Base-by-base conservation (phyloP, 1,140 invertebrate species). In the Camponotus floridanus region DNA sequence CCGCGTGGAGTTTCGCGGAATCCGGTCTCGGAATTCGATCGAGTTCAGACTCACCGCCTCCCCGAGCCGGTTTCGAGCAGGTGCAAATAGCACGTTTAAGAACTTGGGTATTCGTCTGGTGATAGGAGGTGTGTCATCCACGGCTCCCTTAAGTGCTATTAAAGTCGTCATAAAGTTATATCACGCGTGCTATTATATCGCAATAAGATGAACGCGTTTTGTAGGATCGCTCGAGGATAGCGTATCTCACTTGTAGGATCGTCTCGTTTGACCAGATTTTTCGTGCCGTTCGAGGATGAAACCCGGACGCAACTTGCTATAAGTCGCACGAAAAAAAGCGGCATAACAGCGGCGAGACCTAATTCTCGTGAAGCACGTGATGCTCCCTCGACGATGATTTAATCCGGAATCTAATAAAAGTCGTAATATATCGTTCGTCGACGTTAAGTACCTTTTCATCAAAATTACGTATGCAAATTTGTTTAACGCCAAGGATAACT, bases 21-120 rank as follows among this genome's bases (percentile, higher is more conserved):
- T 93, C 92, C 91, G 92, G 93, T 93, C 92, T 93, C 89, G 92
- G 90, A 91, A 93, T 93, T 92, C 88, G 87, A 93, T 94, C 91
- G 92, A 92, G 92, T 94, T 93, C 91, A 92, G 92, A 93, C 91
- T 87, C 88, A 90, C 39, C 13, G 42, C 76, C 45, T 78, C 78
- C 76, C 74, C 71, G 86, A 91, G 92, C 92, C 92, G 92, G 93
- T 94, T 94, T 93, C 71, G 85, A 86, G 87, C 91, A 88, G 80
- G 87, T 91, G 90, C 91, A 86, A 59, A 86, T 74, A 31, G 65
- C 65, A 61, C 65, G 39, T 57, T 67, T 88, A 55, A 84, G 65
- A 86, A 85, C 71, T 39, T 48, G 55, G 45, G 8, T 83, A 67
- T 85, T 59, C 33, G 70, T 42, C 55, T 51, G 48, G 48, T 51